phyloP scores from a whole-genome alignment of 2,797 vertebrate species.

The Danio albolineatus region DNA sequence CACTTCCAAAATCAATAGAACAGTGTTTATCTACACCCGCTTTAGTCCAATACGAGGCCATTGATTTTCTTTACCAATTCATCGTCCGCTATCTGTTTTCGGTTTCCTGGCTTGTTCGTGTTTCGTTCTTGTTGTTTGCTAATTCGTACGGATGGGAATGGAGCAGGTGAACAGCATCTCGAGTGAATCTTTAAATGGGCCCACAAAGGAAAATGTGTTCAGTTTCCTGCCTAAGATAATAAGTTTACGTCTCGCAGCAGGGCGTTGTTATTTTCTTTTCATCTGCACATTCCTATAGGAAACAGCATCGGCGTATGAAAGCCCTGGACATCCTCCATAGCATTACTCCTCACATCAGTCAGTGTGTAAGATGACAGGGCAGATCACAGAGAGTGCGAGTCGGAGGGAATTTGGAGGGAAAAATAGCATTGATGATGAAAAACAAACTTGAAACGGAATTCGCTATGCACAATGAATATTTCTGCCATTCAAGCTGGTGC shows the following conservation, averaged over 20 bases:
- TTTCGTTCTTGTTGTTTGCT: slow-evolving; percentile 21
- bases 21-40: slow-evolving; percentile 38
- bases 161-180: background rate
- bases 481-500: slow-evolving; percentile 47
- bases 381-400: slow-evolving; percentile 52
- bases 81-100: slow-evolving; percentile 8
- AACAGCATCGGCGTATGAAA: slow-evolving; percentile 41
- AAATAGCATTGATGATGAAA: slow-evolving; percentile 49
- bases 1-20: slow-evolving; percentile 47
- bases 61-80: slow-evolving; percentile 38
- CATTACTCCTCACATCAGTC: slow-evolving; percentile 44
- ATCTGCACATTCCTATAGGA: slow-evolving; percentile 28
- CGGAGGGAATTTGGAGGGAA: slow-evolving; percentile 51
- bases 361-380: slow-evolving; percentile 48
- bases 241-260: slow-evolving; percentile 11
- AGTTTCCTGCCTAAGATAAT: slow-evolving; percentile 19
- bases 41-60: slow-evolving; percentile 11
- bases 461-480: slow-evolving; percentile 60
- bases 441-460: slow-evolving; percentile 57
- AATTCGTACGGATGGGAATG: background rate
- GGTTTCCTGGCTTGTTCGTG: slow-evolving; percentile 28
- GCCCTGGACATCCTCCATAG: slow-evolving; percentile 41
- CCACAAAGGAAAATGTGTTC: slow-evolving; percentile 14
- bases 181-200: slow-evolving; percentile 28
- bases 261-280: slow-evolving; percentile 38